Base-by-base conservation (phyloP, 64 coral and sea anemone species). In the Catalaphyllia jardinei region DNA sequence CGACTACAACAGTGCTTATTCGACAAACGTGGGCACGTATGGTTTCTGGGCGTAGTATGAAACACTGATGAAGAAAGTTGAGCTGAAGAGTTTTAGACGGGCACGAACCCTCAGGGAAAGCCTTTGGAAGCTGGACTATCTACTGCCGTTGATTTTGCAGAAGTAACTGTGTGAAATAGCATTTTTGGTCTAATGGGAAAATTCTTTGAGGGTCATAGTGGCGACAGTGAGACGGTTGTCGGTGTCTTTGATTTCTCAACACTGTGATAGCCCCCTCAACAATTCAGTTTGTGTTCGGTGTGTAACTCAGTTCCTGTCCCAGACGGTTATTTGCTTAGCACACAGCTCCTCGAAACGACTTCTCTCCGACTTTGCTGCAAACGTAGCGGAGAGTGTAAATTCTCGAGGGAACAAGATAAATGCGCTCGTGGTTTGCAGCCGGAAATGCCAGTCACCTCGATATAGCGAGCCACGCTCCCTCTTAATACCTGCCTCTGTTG, bases 171-270 rank as follows among this genome's bases (percentile, higher is more conserved):
- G 71, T 67, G 71, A 88, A 81, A 91, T 78, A 75, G 86, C 91
- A 93, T 96, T 96, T 96, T 87, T 93, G 87, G 81, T 63, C 71
- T 85, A 50, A 85, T 85, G 82, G 82, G 59, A 93, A 93, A 93
- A 97, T 97, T 93, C 95, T 94, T 97, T 60, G 88, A 81, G 83
- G 95, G 95, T 97, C 95, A 91, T 46, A 55, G 49, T 93, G 95
- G 95, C 95, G 95, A 94, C 95, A 71, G 14, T 77, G 49, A 93
- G 95, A 90, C 95, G 92, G 79, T 86, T 77, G 95, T 71, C 95
- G 95, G 95, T 97, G 16, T 87, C 95, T 97, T 97, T 97, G 95
- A 93, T 90, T 87, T 67, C 67, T 89, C 33, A 88, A 88, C 80
- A 89, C 81, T 51, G 38, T 16, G 62, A 71, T 85, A 18, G 22